These are phyloP conservation scores for Xiphydria camelus DNA, from an alignment of 2,888 invertebrate species.

Conservation along the genomic window DNA sequence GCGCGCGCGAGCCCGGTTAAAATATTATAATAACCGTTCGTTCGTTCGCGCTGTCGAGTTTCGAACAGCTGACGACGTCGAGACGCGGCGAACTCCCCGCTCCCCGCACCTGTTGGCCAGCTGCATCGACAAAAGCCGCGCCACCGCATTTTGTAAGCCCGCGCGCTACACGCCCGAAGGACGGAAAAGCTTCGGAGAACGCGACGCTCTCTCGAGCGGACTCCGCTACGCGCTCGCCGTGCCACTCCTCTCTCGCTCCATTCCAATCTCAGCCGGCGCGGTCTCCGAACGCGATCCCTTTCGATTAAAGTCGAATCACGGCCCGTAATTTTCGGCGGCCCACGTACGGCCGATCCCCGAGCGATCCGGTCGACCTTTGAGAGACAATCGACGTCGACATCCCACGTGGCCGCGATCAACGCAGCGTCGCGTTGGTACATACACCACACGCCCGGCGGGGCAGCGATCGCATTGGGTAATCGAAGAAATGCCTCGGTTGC, in stretches of 20 bases:
- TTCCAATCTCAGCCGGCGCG: too few relatives aligned
- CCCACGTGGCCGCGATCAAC: constrained; percentile 3
- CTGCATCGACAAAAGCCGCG: constrained; percentile 48
- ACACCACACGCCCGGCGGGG: constrained; percentile 5
- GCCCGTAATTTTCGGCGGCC: neutral
- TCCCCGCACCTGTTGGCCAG: constrained; percentile 53
- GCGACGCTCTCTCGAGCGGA: too few relatives aligned
- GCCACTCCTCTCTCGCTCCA: constrained; percentile 18
- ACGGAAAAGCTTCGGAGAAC: too few relatives aligned
- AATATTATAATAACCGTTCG: too few relatives aligned
- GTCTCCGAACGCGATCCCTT: too few relatives aligned
- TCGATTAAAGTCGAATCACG: neutral
- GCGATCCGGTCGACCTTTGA: neutral
- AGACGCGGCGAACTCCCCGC: constrained; percentile 20
- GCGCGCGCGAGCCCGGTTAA: too few relatives aligned
- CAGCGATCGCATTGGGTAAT: neutral
- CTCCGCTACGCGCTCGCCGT: too few relatives aligned
- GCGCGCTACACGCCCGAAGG: constrained; percentile 27
- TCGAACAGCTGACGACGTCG: constrained; percentile 47
- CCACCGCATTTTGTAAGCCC: constrained; percentile 24
- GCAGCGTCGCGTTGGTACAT: constrained; percentile 4
- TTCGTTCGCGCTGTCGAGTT: neutral
- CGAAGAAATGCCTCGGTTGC: too few relatives aligned
- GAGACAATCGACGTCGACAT: neutral
- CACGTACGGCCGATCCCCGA: neutral